Percentiles rank a stretch among this genome's conserved stretches.
Evolutionary conservation across 2,888 invertebrate genomes (phyloP).

Genomic region (Pilophorus perplexus): DNA sequence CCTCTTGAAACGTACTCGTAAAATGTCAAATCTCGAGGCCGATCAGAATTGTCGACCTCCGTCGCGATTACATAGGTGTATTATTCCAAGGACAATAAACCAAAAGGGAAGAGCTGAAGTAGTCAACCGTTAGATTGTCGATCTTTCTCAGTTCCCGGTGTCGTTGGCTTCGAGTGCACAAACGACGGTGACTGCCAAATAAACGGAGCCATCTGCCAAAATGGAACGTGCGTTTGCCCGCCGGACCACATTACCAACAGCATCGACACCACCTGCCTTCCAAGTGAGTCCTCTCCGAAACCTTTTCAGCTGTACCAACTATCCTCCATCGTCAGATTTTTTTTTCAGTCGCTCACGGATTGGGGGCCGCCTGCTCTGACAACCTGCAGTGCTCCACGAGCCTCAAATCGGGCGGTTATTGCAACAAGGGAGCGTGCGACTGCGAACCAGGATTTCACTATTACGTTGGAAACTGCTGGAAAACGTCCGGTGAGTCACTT

Average conservation of each 20-base stretch:
- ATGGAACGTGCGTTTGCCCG: slow-evolving; percentile 40
- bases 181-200: slow-evolving; percentile 42
- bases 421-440: slow-evolving; percentile 38
- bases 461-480: slow-evolving; percentile 45
- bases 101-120: too few species aligned
- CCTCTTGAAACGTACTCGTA: too few species aligned
- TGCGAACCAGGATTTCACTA: slow-evolving; percentile 45
- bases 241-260: slow-evolving; percentile 41
- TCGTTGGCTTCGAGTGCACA: slow-evolving; percentile 11
- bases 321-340: too few species aligned
- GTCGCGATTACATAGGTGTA: too few species aligned
- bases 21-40: too few species aligned
- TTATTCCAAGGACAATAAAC: too few species aligned
- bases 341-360: slow-evolving; percentile 43
- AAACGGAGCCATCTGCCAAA: slow-evolving; percentile 35
- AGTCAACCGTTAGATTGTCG: neutral
- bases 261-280: slow-evolving; percentile 38
- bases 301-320: too few species aligned
- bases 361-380: slow-evolving; percentile 40
- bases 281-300: slow-evolving; percentile 32
- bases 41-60: too few species aligned
- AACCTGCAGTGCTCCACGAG: slow-evolving; percentile 44
- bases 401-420: slow-evolving; percentile 43
- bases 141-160: neutral
- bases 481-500: slow-evolving; percentile 39